These are phyloP conservation scores for Prionailurus bengalensis DNA, from an alignment of 2,113 vertebrate species.

Conservation along the genomic window DNA sequence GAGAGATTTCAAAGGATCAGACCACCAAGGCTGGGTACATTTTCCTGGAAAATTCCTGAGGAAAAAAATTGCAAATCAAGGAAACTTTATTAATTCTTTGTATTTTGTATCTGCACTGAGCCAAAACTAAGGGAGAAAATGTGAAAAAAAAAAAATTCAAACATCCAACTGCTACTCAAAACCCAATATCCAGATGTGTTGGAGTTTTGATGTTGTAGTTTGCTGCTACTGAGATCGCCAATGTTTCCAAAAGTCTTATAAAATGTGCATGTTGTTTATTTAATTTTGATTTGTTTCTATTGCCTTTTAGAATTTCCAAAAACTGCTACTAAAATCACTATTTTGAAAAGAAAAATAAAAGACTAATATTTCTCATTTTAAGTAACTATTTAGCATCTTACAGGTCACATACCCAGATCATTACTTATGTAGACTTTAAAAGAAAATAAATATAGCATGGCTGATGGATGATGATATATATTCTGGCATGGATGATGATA, in stretches of 20 bases:
- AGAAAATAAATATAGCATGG: not conserved
- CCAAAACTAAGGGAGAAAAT: slow-evolving; percentile 2
- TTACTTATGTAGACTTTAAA: not conserved
- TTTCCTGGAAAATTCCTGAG: not conserved
- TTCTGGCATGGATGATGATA: not conserved
- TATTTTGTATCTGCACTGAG: not conserved
- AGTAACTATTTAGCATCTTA: not conserved
- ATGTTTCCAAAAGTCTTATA: slow-evolving; percentile 24
- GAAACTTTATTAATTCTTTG: slow-evolving; percentile 19
- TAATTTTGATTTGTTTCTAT: not conserved
- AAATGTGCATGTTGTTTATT: not conserved
- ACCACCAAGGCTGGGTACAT: not conserved
- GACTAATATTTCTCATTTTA: not conserved
- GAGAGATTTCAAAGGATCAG: not conserved
- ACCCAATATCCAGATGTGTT: not conserved
- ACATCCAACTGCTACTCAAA: not conserved
- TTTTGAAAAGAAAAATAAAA: not conserved
- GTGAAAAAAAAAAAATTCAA: not conserved
- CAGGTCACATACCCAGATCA: not conserved
- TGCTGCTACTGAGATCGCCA: not conserved
- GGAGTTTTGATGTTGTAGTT: not conserved
- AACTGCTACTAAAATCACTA: not conserved
- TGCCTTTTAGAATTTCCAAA: slow-evolving; percentile 1
- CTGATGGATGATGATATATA: not conserved
- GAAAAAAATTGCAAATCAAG: not conserved